Conservation (phyloP, 2,888 invertebrate genomes). For the Epistrophe eligans region DNA sequence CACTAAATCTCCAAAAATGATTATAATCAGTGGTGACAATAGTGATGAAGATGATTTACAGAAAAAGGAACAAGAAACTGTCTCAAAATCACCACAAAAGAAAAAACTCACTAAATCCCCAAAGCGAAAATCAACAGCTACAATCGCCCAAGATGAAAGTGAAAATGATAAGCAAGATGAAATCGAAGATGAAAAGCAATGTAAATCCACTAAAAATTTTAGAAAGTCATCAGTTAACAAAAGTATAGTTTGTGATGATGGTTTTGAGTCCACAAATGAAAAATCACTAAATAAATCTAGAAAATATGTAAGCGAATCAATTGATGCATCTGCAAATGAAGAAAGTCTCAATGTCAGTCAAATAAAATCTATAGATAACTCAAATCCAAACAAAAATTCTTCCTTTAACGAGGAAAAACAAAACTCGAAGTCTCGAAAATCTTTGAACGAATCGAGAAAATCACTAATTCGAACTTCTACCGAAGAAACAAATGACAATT, state of each 20-base stretch:
- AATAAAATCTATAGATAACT: not conserved
- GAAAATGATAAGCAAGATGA: not conserved
- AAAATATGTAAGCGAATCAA: not conserved
- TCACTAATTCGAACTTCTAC: constrained; percentile 23
- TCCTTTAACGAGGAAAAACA: not conserved
- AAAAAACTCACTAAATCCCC: not conserved
- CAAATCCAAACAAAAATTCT: not conserved
- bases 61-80: not conserved
- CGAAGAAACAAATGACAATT: constrained; percentile 6
- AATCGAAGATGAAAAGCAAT: not conserved
- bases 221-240: not conserved
- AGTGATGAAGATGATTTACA: not conserved
- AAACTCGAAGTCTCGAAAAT: constrained; percentile 51
- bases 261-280: not conserved
- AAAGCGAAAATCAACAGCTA: not conserved
- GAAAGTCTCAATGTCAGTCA: not conserved
- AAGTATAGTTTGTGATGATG: not conserved
- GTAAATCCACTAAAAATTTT: not conserved
- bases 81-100: not conserved
- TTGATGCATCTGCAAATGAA: not conserved
- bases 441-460: constrained; percentile 28
- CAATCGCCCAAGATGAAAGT: not conserved
- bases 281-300: not conserved
- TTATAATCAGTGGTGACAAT: not conserved
- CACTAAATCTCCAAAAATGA: not conserved